Evolutionary conservation across 2,797 vertebrate species (phyloP).

Genomic region (Crenuchus spilurus): DNA sequence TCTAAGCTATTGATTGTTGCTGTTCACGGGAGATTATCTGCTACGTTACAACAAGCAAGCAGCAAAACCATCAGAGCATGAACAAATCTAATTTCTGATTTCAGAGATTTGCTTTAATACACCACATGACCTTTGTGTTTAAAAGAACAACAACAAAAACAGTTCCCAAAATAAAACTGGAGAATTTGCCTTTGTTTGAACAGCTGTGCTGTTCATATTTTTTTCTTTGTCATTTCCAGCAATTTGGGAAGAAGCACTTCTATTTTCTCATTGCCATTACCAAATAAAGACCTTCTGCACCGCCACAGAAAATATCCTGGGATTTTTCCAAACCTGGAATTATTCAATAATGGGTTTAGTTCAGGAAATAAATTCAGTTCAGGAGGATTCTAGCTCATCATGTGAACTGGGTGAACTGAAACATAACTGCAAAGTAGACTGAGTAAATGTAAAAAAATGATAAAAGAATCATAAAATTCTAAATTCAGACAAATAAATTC

Average conservation of each 20-base stretch:
- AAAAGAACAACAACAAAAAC: not conserved
- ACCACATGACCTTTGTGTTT: not conserved
- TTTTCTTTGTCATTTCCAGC: not conserved
- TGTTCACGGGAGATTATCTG: slow-evolving; percentile 4
- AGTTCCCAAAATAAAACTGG: not conserved
- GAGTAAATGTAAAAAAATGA: no score
- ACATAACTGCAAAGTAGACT: not conserved
- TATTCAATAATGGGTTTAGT: not conserved
- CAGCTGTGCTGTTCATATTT: not conserved
- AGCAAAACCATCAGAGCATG: not conserved
- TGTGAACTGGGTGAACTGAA: not conserved
- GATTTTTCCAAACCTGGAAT: not conserved
- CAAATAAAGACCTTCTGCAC: not conserved
- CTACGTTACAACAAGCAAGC: not conserved
- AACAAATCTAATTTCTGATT: not conserved
- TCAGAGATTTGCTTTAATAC: not conserved
- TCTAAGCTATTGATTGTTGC: not conserved
- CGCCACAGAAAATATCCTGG: not conserved
- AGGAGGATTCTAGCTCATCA: not conserved
- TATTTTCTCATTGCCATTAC: not conserved
- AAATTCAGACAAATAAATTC: no score
- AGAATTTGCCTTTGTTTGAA: not conserved
- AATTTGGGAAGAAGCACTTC: not conserved
- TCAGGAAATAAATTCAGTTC: slow-evolving; percentile 3
- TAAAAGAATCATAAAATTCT: no score